phyloP scores from a whole-genome alignment of 1,140 invertebrate genomes.

The Chelonus insularis region DNA sequence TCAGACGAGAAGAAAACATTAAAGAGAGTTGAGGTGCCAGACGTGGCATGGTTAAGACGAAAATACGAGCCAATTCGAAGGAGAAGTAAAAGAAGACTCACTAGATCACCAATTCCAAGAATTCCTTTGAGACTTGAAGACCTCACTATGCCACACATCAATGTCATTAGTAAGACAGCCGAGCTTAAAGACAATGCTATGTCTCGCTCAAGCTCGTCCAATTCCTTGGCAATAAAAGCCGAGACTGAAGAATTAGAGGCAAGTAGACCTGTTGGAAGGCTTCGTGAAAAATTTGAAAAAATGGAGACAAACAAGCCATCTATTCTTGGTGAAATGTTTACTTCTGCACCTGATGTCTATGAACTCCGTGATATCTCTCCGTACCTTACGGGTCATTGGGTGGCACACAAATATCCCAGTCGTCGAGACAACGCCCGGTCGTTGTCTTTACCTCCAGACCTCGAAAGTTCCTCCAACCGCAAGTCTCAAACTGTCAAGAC shows the following conservation, averaged over 20 bases:
- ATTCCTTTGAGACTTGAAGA: conserved; percentile 68
- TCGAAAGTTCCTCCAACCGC: conserved; percentile 36
- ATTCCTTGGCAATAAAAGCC: conserved; percentile 41
- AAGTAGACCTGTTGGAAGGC: conserved; percentile 65
- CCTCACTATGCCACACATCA: conserved; percentile 82
- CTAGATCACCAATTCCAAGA: conserved; percentile 65
- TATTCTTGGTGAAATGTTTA: conserved; percentile 77
- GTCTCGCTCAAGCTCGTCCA: conserved; percentile 41
- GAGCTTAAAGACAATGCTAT: conserved; percentile 63
- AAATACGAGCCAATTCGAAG: conserved; percentile 64
- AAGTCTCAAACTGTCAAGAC: neutral
- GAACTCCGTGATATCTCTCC: conserved; percentile 77
- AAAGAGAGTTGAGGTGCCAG: conserved; percentile 62
- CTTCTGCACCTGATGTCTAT: conserved; percentile 76
- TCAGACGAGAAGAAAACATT: conserved; percentile 53
- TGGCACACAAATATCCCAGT: conserved; percentile 73
- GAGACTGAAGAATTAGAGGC: conserved; percentile 51
- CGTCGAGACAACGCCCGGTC: conserved; percentile 68
- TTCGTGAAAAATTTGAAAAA: conserved; percentile 71
- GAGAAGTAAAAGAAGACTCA: conserved; percentile 58
- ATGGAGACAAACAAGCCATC: conserved; percentile 62
- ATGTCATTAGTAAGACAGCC: conserved; percentile 83
- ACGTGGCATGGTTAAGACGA: conserved; percentile 65
- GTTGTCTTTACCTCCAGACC: conserved; percentile 60
- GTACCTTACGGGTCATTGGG: conserved; percentile 75